These are phyloP conservation scores for Seriola quinqueradiata DNA, from an alignment of 2,113 vertebrate genomes.

Conservation along the genomic window DNA sequence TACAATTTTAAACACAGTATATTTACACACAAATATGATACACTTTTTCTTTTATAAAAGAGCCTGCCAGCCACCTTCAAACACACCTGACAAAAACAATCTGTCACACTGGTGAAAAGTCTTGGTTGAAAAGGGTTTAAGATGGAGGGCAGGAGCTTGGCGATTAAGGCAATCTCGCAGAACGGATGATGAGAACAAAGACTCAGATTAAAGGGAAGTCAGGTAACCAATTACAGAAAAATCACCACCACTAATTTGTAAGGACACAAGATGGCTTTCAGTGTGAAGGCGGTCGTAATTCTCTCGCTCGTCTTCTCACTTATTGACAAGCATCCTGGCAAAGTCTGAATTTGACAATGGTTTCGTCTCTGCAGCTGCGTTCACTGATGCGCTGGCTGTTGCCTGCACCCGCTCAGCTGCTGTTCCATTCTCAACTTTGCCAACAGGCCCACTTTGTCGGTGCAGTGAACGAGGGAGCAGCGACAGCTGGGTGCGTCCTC, in stretches of 20 bases:
- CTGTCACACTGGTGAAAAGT: slow-evolving; percentile 44
- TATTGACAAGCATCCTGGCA: slow-evolving; percentile 93
- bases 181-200: slow-evolving; percentile 47
- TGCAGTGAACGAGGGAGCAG: slow-evolving; percentile 93
- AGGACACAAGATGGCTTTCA: slow-evolving; percentile 89
- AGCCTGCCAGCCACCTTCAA: slow-evolving; percentile 45
- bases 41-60: slow-evolving; percentile 65
- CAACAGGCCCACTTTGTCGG: slow-evolving; percentile 77
- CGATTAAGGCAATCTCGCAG: slow-evolving; percentile 77
- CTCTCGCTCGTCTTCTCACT: slow-evolving; percentile 80
- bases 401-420: slow-evolving; percentile 57
- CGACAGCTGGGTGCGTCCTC: slow-evolving; percentile 93
- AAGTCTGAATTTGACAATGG: slow-evolving; percentile 97
- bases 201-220: slow-evolving; percentile 70
- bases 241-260: slow-evolving; percentile 70
- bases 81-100: slow-evolving; percentile 42
- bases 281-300: slow-evolving; percentile 77
- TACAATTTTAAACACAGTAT: slow-evolving; percentile 69
- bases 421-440: slow-evolving; percentile 91
- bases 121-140: slow-evolving; percentile 19
- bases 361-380: slow-evolving; percentile 75
- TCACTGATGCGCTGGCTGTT: slow-evolving; percentile 28
- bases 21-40: slow-evolving; percentile 78
- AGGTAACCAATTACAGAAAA: slow-evolving; percentile 59
- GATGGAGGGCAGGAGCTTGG: slow-evolving; percentile 54